Base-by-base conservation (phyloP, 1,140 invertebrate species). In the Centruroides sculpturatus region DNA sequence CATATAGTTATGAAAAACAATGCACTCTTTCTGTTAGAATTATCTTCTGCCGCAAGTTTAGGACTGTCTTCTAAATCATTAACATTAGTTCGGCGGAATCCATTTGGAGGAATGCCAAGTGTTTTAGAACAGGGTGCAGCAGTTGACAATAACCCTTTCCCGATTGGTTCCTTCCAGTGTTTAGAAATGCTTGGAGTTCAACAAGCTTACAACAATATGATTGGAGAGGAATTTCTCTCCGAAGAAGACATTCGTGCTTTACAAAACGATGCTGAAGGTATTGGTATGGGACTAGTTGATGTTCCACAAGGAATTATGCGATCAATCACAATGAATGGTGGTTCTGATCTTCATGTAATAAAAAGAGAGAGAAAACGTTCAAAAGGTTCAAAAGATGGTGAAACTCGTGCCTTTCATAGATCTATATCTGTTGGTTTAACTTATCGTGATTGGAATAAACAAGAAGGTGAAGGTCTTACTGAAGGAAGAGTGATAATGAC, bases 1-100 rank as follows among this genome's bases (percentile, higher is more conserved):
- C 89, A 93, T 70, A 71, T 84, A 12, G 80, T 86, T 0, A 87
- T 98, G 78, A 88, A 87, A 64, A 89, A 92, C 69, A 98, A 98
- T 74, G 91, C 94, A 0, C 82, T 93, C 75, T 98, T 98, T 71
- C 74, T 98, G 10, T 74, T 98, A 57, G 92, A 96, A 70, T 72
- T 98, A 54, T 85, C 86, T 2, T 85, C 86, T 66, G 81, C 86
- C 1, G 81, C 78, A 3, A 60, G 56, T 46, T 65, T 59, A 47
- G 59, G 59, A 35, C 59, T 60, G 53, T 61, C 59, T 55, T 66
- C 57, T 13, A 56, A 62, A 52, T 59, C 61, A 49, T 47, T 58
- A 13, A 36, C 53, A 4, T 34, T 57, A 7, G 41, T 48, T 13
- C 50, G 65, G 23, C 34, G 47, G 0, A 59, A 47, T 55, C 48